Evolutionary conservation across 2,797 vertebrate genomes (phyloP).

Genomic region (Mastacembelus armatus): DNA sequence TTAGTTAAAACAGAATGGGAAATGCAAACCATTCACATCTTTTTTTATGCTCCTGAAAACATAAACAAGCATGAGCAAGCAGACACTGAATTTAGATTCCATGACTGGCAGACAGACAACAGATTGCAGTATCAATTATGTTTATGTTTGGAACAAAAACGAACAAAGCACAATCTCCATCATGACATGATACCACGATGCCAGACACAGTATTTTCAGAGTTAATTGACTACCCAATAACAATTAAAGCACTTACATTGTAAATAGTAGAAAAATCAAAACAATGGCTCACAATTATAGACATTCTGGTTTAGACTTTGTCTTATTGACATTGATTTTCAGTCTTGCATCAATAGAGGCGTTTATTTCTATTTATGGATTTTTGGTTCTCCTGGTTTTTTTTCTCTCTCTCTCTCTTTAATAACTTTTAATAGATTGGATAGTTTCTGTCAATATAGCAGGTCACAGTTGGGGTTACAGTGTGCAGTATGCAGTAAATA

Average conservation of each 20-base stretch:
- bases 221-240: constrained; percentile 5
- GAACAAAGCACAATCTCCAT: constrained; percentile 8
- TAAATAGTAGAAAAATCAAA: constrained; percentile 10
- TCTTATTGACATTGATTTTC: background rate
- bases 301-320: background rate
- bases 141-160: constrained; percentile 26
- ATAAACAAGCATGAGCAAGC: constrained; percentile 22
- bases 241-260: constrained; percentile 14
- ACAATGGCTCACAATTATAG: constrained; percentile 1
- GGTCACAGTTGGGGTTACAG: background rate
- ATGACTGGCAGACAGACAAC: constrained; percentile 18
- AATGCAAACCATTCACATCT: constrained; percentile 13
- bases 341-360: background rate
- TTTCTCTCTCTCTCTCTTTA: background rate
- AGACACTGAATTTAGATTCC: constrained; percentile 22
- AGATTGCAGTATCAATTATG: constrained; percentile 18
- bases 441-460: background rate
- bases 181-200: constrained; percentile 2
- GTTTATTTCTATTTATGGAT: background rate
- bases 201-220: constrained; percentile 1
- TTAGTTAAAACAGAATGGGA: constrained; percentile 6
- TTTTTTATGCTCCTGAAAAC: constrained; percentile 9
- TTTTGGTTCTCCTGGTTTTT: background rate
- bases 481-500: constrained; percentile 7
- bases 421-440: constrained; percentile 7